Conservation (phyloP, 2,888 invertebrate genomes). For the Sinohyriopsis cumingii region DNA sequence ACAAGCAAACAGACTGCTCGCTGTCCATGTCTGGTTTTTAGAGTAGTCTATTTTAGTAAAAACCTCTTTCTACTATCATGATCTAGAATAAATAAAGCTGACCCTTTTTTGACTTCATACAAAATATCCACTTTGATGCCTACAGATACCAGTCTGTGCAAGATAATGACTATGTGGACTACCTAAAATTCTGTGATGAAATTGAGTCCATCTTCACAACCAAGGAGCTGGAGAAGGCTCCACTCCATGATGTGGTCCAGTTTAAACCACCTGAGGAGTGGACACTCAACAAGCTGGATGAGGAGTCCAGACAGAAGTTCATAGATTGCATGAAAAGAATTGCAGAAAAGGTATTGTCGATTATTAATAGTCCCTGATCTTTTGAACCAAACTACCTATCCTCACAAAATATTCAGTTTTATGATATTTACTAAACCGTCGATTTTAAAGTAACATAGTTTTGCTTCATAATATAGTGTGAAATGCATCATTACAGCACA, state of each 20-base stretch:
- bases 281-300: constrained; percentile 57
- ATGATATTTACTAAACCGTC: no score
- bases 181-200: constrained; percentile 68
- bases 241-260: constrained; percentile 62
- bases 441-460: no score
- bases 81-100: no score
- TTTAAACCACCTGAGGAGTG: constrained; percentile 67
- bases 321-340: constrained; percentile 62
- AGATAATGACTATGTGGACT: constrained; percentile 64
- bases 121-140: neutral
- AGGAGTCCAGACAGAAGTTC: constrained; percentile 53
- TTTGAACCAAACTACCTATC: neutral
- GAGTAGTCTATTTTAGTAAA: no score
- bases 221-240: constrained; percentile 69
- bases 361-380: no score
- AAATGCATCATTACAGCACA: no score
- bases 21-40: no score
- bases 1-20: no score
- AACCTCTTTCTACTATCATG: no score
- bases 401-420: no score
- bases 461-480: no score
- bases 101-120: neutral
- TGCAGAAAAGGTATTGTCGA: constrained; percentile 62
- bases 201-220: constrained; percentile 70
- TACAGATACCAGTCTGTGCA: constrained; percentile 56